Conservation (phyloP, 1,140 invertebrate species). For the Drosophila repletoides region DNA sequence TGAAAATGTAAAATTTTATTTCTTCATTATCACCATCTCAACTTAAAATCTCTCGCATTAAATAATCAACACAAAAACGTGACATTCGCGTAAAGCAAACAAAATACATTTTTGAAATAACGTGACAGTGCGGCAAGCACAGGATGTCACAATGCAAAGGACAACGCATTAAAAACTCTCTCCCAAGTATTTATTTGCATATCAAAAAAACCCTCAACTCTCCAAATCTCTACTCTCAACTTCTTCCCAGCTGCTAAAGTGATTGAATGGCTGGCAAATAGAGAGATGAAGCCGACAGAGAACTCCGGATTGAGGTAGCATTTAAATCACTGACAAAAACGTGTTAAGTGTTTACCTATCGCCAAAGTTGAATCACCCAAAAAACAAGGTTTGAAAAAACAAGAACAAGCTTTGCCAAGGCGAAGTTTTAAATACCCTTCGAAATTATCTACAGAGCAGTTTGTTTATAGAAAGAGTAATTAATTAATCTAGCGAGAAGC, state of each 20-base stretch:
- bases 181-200: conserved; percentile 73
- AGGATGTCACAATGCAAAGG: conserved; percentile 39
- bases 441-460: not conserved
- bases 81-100: conserved; percentile 70
- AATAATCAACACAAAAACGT: conserved; percentile 65
- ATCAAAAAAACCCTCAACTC: conserved; percentile 37
- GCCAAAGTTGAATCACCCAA: conserved; percentile 44
- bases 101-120: conserved; percentile 56
- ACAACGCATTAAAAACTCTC: conserved; percentile 42
- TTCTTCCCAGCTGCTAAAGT: conserved; percentile 17
- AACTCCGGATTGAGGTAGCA: conserved; percentile 4
- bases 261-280: conserved; percentile 66
- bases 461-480: too few species aligned
- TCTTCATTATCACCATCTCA: not conserved
- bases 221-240: not conserved
- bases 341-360: conserved; percentile 78
- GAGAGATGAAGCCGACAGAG: not conserved
- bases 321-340: conserved; percentile 68
- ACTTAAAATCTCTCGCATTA: conserved; percentile 32
- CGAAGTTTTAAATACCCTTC: not conserved
- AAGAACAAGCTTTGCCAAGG: not conserved
- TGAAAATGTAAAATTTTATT: too few species aligned
- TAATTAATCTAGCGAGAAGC: too few species aligned
- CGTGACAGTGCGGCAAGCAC: conserved; percentile 47
- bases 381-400: too few species aligned